Evolutionary conservation across 2,113 vertebrate species (phyloP).

Genomic region (Gymnogyps californianus): DNA sequence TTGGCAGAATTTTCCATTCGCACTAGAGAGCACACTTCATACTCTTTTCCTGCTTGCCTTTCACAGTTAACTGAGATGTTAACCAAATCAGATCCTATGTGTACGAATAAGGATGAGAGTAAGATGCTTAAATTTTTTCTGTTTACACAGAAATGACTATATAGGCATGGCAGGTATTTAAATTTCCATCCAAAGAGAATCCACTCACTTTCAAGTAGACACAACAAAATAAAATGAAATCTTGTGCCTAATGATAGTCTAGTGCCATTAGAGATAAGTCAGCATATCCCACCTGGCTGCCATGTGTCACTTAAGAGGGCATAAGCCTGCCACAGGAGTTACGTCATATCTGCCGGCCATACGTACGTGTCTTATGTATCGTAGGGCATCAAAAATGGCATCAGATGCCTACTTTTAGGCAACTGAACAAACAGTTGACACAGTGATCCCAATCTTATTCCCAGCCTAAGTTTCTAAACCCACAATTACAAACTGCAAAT

Average conservation of each 20-base stretch:
- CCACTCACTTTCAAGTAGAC: neutral
- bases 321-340: neutral
- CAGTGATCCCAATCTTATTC: neutral
- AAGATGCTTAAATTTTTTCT: neutral
- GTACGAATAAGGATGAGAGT: neutral
- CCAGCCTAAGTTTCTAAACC: neutral
- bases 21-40: neutral
- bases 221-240: neutral
- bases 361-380: accelerated
- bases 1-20: neutral
- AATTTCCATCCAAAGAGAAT: neutral
- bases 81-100: neutral
- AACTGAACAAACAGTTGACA: neutral
- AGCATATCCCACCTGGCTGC: neutral
- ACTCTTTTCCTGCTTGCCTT: neutral
- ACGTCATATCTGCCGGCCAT: neutral
- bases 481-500: neutral
- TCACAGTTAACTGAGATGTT: neutral
- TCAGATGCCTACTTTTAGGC: neutral
- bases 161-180: neutral
- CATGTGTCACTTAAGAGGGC: neutral
- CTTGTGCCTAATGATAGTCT: neutral
- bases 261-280: neutral
- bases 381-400: neutral
- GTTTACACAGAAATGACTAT: neutral